phyloP scores from a whole-genome alignment of 2,113 vertebrate genomes.

The Actenoides hombroni region DNA sequence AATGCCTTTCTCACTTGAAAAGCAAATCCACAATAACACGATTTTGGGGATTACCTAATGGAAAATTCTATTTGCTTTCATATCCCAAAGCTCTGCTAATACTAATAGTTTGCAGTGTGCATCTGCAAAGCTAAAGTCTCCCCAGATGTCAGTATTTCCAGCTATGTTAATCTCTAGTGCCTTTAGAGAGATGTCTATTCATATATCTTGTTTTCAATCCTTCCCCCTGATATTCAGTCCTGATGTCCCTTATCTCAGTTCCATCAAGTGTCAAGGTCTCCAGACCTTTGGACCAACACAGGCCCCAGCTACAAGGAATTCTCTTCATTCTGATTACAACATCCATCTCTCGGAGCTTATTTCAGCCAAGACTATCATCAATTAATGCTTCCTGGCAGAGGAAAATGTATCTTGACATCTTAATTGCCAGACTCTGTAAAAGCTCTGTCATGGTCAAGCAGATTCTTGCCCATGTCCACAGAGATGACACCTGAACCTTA shows the following conservation, averaged over 20 bases:
- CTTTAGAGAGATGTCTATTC: neutral
- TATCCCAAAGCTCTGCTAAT: neutral
- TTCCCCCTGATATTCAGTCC: neutral
- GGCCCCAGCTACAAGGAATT: neutral
- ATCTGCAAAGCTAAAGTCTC: neutral
- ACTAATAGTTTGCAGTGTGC: neutral
- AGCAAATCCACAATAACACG: neutral
- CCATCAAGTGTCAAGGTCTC: neutral
- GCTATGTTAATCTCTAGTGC: neutral
- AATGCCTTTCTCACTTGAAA: neutral
- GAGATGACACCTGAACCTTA: constrained; percentile 20
- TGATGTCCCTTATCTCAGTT: neutral
- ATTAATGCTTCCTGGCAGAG: constrained; percentile 11
- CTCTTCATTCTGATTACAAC: neutral
- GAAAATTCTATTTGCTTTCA: constrained; percentile 29
- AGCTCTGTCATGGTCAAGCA: constrained; percentile 35
- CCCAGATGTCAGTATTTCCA: neutral
- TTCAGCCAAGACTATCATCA: constrained; percentile 6
- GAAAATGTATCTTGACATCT: constrained; percentile 45
- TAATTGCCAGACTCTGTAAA: constrained; percentile 33
- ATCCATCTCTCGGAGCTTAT: neutral
- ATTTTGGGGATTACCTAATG: neutral
- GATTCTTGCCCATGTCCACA: constrained; percentile 40
- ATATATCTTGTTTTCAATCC: neutral
- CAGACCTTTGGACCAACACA: neutral